Base-by-base conservation (phyloP, 2,888 invertebrate genomes). In the Drosophila ochracea region DNA sequence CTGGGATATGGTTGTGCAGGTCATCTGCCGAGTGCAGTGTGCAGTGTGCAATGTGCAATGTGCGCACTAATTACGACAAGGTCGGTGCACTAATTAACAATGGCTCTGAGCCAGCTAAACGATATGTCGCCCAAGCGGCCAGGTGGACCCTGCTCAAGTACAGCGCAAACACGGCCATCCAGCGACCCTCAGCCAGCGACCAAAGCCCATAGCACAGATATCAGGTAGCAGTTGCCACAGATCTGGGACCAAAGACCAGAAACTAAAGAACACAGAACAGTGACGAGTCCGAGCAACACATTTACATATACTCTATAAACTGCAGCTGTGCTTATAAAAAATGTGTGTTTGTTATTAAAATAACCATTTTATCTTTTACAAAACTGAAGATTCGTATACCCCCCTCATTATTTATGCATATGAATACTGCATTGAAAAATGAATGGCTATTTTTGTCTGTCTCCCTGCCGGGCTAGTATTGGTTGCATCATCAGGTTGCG, bases 81-180 rank as follows among this genome's bases (percentile, higher is more conserved):
- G 85, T 84, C 90, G 82, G 70, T 89, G 85, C 78, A 87, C 90
- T 85, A 85, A 85, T 87, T 89, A 85, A 85, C 88, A 85, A 89
- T 89, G 73, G 84, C 90, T 89, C 84, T 87, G 75, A 85, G 90
- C 82, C 88, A 78, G 83, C 80, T 85, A 80, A 84, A 72, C 88
- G 88, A 75, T 82, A 82, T 71, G 82, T 31, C 70, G 79, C 68
- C 68, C 57, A 43, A 58, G 62, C 67, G 63, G 33, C 55, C 55
- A 47, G 39, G 35, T 53, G 33, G 55, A 28, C 30, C 30, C 54
- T 33, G 1, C 64, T 53, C 54, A 28, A 58, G 55, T 31, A 52
- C 31, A 55, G 58, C 31, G 64, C 62, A 68, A 79, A 68, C 63
- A 77, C 37, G 55, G 55, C 60, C 35, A 43, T 35, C 57, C 43